Percentiles rank a stretch among this genome's conserved stretches.
These are phyloP conservation scores for Trachelus tabidus DNA, from an alignment of 2,888 invertebrate species.

Conservation along the genomic window DNA sequence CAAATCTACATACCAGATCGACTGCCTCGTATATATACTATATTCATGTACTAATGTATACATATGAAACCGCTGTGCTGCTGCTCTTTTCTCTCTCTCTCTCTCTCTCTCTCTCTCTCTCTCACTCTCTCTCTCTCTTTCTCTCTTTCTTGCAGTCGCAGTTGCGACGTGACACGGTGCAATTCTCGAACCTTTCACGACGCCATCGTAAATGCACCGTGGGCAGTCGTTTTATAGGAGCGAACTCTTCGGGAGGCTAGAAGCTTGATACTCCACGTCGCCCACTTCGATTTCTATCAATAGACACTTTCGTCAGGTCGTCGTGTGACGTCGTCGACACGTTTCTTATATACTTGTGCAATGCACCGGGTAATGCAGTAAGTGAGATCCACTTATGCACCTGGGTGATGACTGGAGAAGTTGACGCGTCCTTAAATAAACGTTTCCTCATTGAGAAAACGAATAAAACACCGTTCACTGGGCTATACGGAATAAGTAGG, in stretches of 20 bases:
- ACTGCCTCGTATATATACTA: conserved; percentile 37
- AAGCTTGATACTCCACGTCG: conserved; percentile 23
- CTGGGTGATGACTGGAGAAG: not conserved
- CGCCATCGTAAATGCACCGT: not conserved
- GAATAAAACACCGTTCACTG: not conserved
- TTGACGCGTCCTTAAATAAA: not conserved
- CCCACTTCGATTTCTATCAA: conserved; percentile 52
- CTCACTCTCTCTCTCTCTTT: too few species aligned
- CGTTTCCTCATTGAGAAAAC: not conserved
- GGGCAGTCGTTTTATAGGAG: not conserved
- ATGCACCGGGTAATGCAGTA: not conserved
- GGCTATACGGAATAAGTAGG: not conserved
- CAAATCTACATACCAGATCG: conserved; percentile 54
- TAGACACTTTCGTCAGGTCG: conserved; percentile 54
- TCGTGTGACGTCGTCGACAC: conserved; percentile 36
- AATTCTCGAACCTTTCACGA: not conserved
- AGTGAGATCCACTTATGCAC: not conserved
- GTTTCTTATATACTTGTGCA: not conserved
- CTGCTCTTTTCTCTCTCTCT: not conserved
- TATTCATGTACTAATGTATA: not conserved
- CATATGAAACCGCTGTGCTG: not conserved
- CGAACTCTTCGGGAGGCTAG: not conserved
- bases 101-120: too few species aligned
- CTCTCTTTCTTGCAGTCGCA: not conserved
- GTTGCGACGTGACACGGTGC: not conserved